Percentiles rank a stretch among this genome's conserved stretches.
Evolutionary conservation across 2,797 vertebrate species (phyloP).

Genomic region (Kryptopterus vitreolus): DNA sequence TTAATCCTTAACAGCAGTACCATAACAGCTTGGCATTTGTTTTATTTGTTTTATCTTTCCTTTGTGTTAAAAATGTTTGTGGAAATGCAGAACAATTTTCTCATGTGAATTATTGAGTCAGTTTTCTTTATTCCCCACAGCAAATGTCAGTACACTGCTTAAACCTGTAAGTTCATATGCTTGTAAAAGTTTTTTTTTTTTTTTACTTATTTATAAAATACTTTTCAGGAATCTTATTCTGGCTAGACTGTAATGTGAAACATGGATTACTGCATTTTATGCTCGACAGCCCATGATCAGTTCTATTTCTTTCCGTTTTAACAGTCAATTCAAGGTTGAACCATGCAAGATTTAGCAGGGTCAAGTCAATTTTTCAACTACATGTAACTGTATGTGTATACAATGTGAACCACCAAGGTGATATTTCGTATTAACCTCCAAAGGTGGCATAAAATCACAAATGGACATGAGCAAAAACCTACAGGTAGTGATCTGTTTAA

Average conservation of each 20-base stretch:
- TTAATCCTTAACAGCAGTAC: conserved; percentile 42
- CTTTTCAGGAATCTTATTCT: too few relatives aligned
- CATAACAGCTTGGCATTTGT: not conserved
- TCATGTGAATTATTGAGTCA: not conserved
- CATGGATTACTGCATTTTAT: conserved; percentile 1
- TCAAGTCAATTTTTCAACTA: too few relatives aligned
- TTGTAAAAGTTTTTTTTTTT: not conserved
- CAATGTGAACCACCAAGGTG: not conserved
- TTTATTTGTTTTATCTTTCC: too few relatives aligned
- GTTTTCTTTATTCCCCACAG: not conserved
- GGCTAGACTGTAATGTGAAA: not conserved
- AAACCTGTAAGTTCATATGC: too few relatives aligned
- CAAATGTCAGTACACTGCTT: not conserved
- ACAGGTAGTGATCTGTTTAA: not conserved
- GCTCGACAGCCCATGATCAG: not conserved
- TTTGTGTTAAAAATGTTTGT: too few relatives aligned
- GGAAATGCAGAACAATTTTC: not conserved
- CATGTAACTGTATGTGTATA: not conserved
- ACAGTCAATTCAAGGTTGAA: not conserved
- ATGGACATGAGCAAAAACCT: not conserved
- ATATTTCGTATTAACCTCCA: not conserved
- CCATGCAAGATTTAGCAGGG: not conserved
- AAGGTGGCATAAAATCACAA: not conserved
- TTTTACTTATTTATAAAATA: too few relatives aligned
- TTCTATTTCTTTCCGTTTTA: not conserved